Evolutionary conservation across 2,113 vertebrate species (phyloP).

Genomic region (Lutjanus erythropterus): DNA sequence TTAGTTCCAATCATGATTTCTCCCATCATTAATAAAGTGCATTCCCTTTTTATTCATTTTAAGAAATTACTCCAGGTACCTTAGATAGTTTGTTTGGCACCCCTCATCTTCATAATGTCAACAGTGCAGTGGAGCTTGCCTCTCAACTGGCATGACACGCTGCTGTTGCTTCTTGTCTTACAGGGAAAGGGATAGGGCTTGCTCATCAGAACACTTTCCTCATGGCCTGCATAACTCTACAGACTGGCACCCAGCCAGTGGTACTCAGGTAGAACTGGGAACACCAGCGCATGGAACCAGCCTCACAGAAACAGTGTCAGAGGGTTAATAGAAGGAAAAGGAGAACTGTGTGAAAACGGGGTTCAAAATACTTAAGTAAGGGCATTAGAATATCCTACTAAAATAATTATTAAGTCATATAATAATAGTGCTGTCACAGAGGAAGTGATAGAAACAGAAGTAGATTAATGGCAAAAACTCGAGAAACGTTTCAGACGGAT

Average conservation of each 20-base stretch:
- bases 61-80: background rate
- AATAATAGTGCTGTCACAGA: too few relatives aligned
- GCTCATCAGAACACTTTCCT: conserved; percentile 63
- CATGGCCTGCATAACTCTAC: conserved; percentile 48
- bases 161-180: conserved; percentile 60
- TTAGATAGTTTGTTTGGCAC: background rate
- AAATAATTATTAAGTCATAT: background rate
- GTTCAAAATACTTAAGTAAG: background rate
- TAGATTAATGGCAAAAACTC: background rate
- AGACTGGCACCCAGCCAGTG: conserved; percentile 38
- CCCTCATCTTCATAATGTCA: conserved; percentile 36
- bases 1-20: too few relatives aligned
- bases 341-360: background rate
- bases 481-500: background rate
- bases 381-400: background rate
- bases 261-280: conserved; percentile 15
- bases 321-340: conserved; percentile 17
- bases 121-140: background rate
- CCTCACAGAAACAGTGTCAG: conserved; percentile 35
- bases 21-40: background rate
- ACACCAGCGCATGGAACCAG: background rate
- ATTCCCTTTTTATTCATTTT: background rate
- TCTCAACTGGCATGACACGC: conserved; percentile 6
- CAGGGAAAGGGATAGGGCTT: conserved; percentile 49
- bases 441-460: background rate